A percentile compares a stretch with the other conserved stretches of the same genome.
Evolutionary conservation across 2,797 vertebrate genomes (phyloP).

Genomic region (Enteromius thamalakanensis): DNA sequence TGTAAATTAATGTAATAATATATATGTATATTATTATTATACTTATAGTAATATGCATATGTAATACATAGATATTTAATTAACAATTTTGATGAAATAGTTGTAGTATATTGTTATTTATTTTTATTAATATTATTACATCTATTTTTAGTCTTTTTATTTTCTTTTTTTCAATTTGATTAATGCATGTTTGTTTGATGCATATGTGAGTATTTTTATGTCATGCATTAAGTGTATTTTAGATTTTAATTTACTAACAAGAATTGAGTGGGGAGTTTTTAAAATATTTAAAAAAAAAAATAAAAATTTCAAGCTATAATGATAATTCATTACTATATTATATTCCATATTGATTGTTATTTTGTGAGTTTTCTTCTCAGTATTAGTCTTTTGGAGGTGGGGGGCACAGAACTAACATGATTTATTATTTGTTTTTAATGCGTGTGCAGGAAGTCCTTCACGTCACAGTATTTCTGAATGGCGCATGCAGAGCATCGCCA

Average conservation of each 20-base stretch:
- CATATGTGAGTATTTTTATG: background rate
- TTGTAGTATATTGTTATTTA: no score
- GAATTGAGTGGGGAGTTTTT: no score
- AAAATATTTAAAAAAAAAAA: background rate
- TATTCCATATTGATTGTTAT: background rate
- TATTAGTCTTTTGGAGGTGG: background rate
- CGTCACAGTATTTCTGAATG: constrained; percentile 95
- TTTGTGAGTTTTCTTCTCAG: no score
- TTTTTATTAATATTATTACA: no score
- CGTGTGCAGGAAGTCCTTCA: constrained; percentile 88
- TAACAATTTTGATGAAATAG: background rate
- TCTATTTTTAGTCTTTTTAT: background rate
- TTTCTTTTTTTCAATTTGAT: background rate
- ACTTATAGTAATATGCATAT: background rate
- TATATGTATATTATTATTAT: background rate
- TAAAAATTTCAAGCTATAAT: background rate
- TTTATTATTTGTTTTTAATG: background rate
- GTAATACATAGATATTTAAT: background rate
- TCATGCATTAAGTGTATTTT: background rate
- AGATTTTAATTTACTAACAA: no score
- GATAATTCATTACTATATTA: background rate
- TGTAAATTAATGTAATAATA: background rate
- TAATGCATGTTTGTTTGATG: background rate
- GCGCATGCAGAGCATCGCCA: constrained; percentile 99
- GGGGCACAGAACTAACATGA: background rate